Evolutionary conservation across 1,140 invertebrate genomes (phyloP), one percentile per base, ranked within the genome.

Genomic region (Ctenoplectra terminalis): DNA sequence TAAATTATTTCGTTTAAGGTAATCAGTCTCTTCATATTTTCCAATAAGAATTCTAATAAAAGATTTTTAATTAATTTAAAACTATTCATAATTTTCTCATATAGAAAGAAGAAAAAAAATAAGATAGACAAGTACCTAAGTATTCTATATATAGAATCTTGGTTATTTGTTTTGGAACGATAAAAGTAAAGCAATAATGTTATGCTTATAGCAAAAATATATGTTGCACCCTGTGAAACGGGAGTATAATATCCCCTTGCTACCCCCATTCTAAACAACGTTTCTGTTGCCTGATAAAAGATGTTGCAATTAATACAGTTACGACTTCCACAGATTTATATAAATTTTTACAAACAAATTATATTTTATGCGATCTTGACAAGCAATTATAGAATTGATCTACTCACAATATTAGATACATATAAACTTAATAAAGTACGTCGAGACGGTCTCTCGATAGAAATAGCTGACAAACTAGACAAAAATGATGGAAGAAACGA

Each of bases 321-420:
- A 77, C 63, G 70, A 37, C 26, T 37, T 64, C 15, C 40, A 40
- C 34, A 23, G 9, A 26, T 50, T 34, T 46, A 46, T 6, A 34
- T 60, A 17, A 34, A 29, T 31, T 9, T 48, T 67, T 20, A 31
- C 29, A 66, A 48, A 40, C 8, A 52, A 29, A 46, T 4, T 11
- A 13, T 56, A 56, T 56, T 56, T 61, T 6, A 37, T 37, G 54
- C 34, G 8, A 83, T 64, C 7, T 23, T 43, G n/a, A 74, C 40
- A 34, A 85, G 23, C 13, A 17, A 73, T 52, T 60, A 70, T 37
- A 6, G 15, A 75, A 69, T 11, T 69, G 26, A 81, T 70, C 15
- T 81, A 94, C 95, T 94, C 94, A 96, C 96, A 89, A 97, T 95
- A 94, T 98, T 98, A 60, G 96, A 96, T 66, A 97, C 96, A 92